Evolutionary conservation across 2,113 vertebrate species (phyloP).

Genomic region (Kobus ellipsiprymnus): DNA sequence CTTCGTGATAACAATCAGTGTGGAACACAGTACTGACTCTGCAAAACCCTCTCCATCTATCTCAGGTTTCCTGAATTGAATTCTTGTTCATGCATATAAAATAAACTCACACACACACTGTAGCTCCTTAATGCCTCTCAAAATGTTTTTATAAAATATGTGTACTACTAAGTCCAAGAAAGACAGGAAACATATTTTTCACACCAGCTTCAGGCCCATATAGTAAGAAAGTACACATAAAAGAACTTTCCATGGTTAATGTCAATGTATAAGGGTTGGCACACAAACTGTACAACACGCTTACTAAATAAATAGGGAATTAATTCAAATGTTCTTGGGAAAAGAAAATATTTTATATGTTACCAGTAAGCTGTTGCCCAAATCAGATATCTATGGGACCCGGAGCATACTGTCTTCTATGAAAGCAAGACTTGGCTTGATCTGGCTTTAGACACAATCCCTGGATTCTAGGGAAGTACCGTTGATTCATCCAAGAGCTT

Average conservation of each 20-base stretch:
- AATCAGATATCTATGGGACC: neutral
- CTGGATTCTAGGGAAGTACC: neutral
- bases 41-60: neutral
- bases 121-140: neutral
- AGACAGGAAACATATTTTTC: neutral
- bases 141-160: neutral
- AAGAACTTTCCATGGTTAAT: neutral
- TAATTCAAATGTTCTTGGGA: neutral
- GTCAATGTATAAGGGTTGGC: neutral
- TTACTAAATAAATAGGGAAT: neutral
- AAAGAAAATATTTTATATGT: neutral
- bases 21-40: neutral
- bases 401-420: neutral
- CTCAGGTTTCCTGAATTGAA: neutral
- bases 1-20: neutral
- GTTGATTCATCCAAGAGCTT: neutral
- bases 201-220: neutral
- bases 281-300: neutral
- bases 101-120: neutral
- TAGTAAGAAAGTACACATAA: neutral
- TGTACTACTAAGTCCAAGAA: neutral
- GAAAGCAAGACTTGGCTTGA: neutral
- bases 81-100: neutral
- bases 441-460: neutral
- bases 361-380: neutral